Evolutionary conservation across 2,113 vertebrate species (phyloP).

Genomic region (Himantopus leucocephalus): DNA sequence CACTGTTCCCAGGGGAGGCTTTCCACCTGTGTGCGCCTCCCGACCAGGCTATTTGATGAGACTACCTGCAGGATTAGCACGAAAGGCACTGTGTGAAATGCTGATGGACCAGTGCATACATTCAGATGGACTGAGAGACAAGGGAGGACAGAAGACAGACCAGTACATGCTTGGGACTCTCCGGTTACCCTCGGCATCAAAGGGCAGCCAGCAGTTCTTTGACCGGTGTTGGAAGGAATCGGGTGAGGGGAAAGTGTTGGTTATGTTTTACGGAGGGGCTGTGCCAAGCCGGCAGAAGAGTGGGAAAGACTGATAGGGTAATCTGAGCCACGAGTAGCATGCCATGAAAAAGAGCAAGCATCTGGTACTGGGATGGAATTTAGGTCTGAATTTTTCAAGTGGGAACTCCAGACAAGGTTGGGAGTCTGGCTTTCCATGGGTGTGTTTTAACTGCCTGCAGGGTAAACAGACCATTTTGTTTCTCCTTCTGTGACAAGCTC

Average conservation of each 20-base stretch:
- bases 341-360: constrained; percentile 55
- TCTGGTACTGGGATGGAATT: constrained; percentile 40
- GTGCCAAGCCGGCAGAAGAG: neutral
- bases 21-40: neutral
- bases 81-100: constrained; percentile 68
- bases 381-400: constrained; percentile 34
- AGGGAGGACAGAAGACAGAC: neutral
- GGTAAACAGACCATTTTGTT: constrained; percentile 68
- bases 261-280: neutral
- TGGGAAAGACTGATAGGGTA: neutral
- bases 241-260: neutral
- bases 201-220: neutral
- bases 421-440: constrained; percentile 39
- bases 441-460: constrained; percentile 59
- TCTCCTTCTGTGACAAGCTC: constrained; percentile 82
- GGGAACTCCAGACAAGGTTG: constrained; percentile 47
- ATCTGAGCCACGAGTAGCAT: constrained; percentile 42
- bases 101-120: neutral
- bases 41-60: neutral
- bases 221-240: neutral
- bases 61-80: neutral
- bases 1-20: neutral
- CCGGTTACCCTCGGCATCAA: neutral
- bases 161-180: neutral
- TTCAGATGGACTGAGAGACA: constrained; percentile 8